Percentiles rank a stretch among this genome's conserved stretches.
Conservation (phyloP, 2,797 vertebrate genomes). For the Coccyzus lansbergi region DNA sequence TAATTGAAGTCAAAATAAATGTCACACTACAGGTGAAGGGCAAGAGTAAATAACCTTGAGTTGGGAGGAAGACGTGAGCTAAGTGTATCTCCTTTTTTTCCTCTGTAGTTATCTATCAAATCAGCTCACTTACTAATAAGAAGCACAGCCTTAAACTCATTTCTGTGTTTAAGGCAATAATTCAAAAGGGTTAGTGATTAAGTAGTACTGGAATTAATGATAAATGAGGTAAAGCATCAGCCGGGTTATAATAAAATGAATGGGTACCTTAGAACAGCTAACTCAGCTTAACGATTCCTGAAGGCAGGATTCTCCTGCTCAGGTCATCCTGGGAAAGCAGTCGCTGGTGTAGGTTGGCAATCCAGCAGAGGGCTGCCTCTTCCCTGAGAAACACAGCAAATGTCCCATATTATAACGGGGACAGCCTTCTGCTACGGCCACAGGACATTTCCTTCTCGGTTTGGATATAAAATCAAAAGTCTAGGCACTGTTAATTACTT, state of each 20-base stretch:
- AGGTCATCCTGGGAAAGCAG: background rate
- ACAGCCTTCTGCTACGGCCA: background rate
- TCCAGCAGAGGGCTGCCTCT: background rate
- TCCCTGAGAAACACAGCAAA: background rate
- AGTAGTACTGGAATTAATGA: background rate
- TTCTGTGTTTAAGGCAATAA: background rate
- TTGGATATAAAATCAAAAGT: background rate
- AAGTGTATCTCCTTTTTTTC: background rate
- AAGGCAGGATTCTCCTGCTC: background rate
- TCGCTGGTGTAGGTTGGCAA: too few species aligned
- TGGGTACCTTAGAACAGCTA: background rate
- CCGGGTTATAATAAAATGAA: background rate
- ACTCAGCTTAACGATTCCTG: background rate
- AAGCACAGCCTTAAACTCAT: background rate
- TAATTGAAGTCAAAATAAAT: background rate
- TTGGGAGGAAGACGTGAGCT: background rate
- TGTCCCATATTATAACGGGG: background rate
- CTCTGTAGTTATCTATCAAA: background rate
- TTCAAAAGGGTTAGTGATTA: background rate
- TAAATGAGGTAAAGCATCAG: background rate
- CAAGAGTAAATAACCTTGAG: background rate
- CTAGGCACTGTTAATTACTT: background rate
- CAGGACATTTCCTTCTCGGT: background rate
- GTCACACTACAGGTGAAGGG: background rate
- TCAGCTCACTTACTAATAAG: background rate